These are phyloP conservation scores for Fragum fragum DNA, from an alignment of 2,888 invertebrate species.

Conservation along the genomic window DNA sequence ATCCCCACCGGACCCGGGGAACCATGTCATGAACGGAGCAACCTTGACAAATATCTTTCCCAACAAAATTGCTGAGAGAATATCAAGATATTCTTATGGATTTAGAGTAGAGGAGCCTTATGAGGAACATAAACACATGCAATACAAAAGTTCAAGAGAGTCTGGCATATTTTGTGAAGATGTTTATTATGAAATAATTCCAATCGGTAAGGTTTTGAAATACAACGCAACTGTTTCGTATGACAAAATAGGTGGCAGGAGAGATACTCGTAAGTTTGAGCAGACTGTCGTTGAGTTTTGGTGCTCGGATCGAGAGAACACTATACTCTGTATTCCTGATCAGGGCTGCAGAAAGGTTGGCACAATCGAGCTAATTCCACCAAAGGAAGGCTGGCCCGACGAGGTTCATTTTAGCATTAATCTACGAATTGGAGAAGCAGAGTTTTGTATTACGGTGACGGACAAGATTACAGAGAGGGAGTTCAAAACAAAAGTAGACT, in stretches of 20 bases:
- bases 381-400: too few species aligned
- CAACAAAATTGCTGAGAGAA: slow-evolving; percentile 29
- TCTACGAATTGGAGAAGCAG: slow-evolving; percentile 23
- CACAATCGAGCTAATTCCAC: slow-evolving; percentile 31
- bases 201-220: slow-evolving; percentile 20
- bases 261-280: slow-evolving; percentile 30
- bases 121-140: slow-evolving; percentile 2
- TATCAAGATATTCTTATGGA: slow-evolving; percentile 39
- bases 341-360: slow-evolving; percentile 36
- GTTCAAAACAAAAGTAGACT: too few species aligned
- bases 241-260: slow-evolving; percentile 8
- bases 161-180: slow-evolving; percentile 26
- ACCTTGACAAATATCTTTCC: slow-evolving; percentile 21
- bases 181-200: slow-evolving; percentile 38
- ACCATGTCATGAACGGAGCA: slow-evolving; percentile 42
- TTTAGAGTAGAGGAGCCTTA: slow-evolving; percentile 32
- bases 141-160: neutral
- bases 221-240: slow-evolving; percentile 21
- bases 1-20: slow-evolving; percentile 25
- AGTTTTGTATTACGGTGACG: slow-evolving; percentile 31
- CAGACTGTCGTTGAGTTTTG: slow-evolving; percentile 21
- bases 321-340: slow-evolving; percentile 23
- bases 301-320: slow-evolving; percentile 14
- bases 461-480: slow-evolving; percentile 24
- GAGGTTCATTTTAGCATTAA: too few species aligned